A percentile compares a stretch with the other conserved stretches of the same genome.
phyloP scores from a whole-genome alignment of 1,140 invertebrate species.

The Euwallacea similis region DNA sequence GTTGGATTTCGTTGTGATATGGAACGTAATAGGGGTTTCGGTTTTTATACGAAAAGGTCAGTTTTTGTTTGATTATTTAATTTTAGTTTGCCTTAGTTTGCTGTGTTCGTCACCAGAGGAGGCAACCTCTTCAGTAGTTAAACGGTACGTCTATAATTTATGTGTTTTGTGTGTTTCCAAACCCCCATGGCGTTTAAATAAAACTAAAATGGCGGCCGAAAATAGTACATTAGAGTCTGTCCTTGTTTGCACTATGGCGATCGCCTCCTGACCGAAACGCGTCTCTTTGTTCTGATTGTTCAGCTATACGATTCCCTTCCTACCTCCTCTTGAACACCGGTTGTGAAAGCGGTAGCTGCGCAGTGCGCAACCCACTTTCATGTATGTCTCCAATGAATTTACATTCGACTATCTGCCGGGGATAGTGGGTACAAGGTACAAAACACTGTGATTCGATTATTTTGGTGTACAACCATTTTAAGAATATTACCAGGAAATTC shows the following conservation, averaged over 20 bases:
- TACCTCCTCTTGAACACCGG: neutral
- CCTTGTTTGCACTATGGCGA: neutral
- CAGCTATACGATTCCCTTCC: neutral
- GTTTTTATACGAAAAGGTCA: constrained; percentile 55
- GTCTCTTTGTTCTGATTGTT: constrained; percentile 16
- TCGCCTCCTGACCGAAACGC: neutral
- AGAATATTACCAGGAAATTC: too few relatives aligned
- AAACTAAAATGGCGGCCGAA: constrained; percentile 28
- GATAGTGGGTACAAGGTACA: too few relatives aligned
- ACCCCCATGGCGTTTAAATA: neutral
- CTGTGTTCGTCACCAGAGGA: constrained; percentile 9
- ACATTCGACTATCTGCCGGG: too few relatives aligned
- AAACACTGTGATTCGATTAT: too few relatives aligned
- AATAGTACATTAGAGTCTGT: neutral
- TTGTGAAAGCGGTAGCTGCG: constrained; percentile 27
- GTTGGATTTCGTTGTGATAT: constrained; percentile 48
- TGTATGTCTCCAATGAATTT: too few relatives aligned
- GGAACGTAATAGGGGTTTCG: constrained; percentile 53
- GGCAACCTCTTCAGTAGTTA: constrained; percentile 2
- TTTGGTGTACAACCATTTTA: too few relatives aligned
- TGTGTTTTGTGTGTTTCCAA: constrained; percentile 23
- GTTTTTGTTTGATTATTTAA: constrained; percentile 47
- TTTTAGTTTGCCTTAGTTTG: constrained; percentile 30
- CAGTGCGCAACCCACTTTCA: neutral
- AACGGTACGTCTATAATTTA: constrained; percentile 32